A percentile compares a stretch with the other conserved stretches of the same genome.
These are phyloP conservation scores for Sinocyclocheilus anophthalmus DNA, from an alignment of 2,113 vertebrate genomes.

Conservation along the genomic window DNA sequence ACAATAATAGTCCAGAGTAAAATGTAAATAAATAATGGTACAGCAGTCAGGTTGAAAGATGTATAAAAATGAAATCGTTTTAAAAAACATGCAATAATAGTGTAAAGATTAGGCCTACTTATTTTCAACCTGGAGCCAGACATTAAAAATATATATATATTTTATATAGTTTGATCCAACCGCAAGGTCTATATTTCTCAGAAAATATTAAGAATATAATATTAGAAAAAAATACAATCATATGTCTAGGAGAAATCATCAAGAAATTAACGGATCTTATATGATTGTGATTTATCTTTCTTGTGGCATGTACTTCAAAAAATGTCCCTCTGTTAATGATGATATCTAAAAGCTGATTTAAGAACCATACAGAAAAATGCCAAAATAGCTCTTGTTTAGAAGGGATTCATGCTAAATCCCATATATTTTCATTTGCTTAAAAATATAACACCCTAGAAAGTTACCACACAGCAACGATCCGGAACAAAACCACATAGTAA, in stretches of 20 bases:
- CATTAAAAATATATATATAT: too few species aligned
- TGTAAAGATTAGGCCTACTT: neutral
- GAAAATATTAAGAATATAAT: neutral
- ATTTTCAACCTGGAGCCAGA: neutral
- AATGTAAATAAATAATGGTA: neutral
- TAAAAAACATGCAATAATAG: neutral
- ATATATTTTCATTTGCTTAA: neutral
- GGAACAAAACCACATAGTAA: too few species aligned
- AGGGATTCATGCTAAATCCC: neutral
- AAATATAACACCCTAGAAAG: neutral
- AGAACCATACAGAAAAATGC: neutral
- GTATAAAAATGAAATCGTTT: neutral
- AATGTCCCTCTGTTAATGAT: neutral
- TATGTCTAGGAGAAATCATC: too few species aligned
- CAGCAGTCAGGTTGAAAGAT: neutral
- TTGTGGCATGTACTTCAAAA: neutral
- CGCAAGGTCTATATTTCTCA: neutral
- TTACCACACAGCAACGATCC: neutral
- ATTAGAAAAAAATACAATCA: too few species aligned
- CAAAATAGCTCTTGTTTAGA: neutral
- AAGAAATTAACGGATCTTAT: too few species aligned
- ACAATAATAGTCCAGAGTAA: too few species aligned
- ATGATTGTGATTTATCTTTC: neutral
- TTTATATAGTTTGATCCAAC: neutral
- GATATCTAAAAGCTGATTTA: neutral